Conservation (phyloP, 2,113 vertebrate species). For the Hassar affinis region DNA sequence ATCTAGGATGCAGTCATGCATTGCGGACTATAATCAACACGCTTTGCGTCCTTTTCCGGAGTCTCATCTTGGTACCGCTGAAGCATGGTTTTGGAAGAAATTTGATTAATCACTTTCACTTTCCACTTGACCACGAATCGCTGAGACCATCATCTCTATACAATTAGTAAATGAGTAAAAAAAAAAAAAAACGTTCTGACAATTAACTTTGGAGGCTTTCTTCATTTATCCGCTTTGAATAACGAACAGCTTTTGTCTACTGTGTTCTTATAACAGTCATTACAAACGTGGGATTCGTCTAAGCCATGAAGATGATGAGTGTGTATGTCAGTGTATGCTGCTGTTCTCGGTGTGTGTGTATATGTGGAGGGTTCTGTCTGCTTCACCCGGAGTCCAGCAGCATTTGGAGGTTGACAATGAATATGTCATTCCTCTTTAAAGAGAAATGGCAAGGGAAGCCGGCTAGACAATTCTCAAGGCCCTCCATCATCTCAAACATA, state of each 20-base stretch:
- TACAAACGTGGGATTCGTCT: not conserved
- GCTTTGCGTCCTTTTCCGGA: not conserved
- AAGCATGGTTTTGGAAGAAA: slow-evolving; percentile 2
- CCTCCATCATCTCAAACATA: not conserved
- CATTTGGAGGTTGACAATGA: slow-evolving; percentile 25
- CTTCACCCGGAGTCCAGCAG: slow-evolving; percentile 5
- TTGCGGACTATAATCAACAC: slow-evolving; percentile 21
- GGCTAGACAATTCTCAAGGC: not conserved
- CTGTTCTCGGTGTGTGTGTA: not conserved
- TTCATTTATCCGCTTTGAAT: slow-evolving; percentile 25
- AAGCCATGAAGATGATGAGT: slow-evolving; percentile 15
- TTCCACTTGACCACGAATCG: not conserved
- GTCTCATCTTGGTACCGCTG: not conserved
- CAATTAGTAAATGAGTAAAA: not conserved
- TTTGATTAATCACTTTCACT: not conserved
- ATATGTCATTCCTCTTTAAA: slow-evolving; percentile 40
- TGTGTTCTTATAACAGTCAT: not conserved
- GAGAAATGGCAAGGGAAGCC: slow-evolving; percentile 1
- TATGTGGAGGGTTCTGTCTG: slow-evolving; percentile 16
- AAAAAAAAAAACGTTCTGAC: not conserved
- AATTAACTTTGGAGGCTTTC: not conserved
- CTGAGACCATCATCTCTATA: not conserved
- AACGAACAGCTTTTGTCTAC: not conserved
- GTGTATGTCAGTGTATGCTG: slow-evolving; percentile 5
- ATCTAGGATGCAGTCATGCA: slow-evolving; percentile 24